phyloP scores from a whole-genome alignment of 2,113 vertebrate genomes.

The Gopherus flavomarginatus region DNA sequence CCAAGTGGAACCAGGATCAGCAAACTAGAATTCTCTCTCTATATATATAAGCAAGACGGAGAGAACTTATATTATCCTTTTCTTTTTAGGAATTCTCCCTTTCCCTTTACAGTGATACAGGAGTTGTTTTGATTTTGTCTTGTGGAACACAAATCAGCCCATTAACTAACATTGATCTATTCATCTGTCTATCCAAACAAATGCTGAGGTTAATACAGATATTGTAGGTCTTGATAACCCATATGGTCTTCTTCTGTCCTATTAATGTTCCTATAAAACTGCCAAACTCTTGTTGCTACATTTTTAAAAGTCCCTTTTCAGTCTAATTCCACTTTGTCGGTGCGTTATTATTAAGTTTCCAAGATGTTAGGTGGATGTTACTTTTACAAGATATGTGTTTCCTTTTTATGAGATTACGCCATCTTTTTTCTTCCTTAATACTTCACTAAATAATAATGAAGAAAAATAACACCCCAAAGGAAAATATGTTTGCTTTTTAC shows the following conservation, averaged over 20 bases:
- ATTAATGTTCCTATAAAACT: conserved; percentile 48
- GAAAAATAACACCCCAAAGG: conserved; percentile 20
- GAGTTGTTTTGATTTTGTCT: conserved; percentile 44
- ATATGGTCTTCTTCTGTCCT: conserved; percentile 9
- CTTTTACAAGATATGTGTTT: conserved; percentile 24
- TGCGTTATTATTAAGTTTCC: conserved; percentile 45
- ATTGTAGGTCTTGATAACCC: conserved; percentile 18
- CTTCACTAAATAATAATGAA: conserved; percentile 39
- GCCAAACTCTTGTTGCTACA: conserved; percentile 20
- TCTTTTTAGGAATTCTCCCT: conserved; percentile 12
- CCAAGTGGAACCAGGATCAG: neutral
- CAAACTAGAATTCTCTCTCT: neutral
- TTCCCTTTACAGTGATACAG: conserved; percentile 32
- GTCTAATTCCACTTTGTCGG: conserved; percentile 48
- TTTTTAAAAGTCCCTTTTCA: conserved; percentile 52
- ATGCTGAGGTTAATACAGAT: conserved; percentile 26
- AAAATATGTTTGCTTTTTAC: conserved; percentile 25
- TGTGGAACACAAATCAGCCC: conserved; percentile 41
- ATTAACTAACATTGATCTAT: conserved; percentile 20
- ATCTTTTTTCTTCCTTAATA: conserved; percentile 45
- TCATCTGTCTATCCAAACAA: conserved; percentile 2
- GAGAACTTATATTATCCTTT: neutral
- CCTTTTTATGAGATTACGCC: conserved; percentile 27
- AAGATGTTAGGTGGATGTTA: conserved; percentile 29
- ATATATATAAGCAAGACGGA: neutral